Percentiles rank a stretch among this genome's conserved stretches.
phyloP scores from a whole-genome alignment of 1,140 invertebrate species.

The Sarcophaga peregrina region DNA sequence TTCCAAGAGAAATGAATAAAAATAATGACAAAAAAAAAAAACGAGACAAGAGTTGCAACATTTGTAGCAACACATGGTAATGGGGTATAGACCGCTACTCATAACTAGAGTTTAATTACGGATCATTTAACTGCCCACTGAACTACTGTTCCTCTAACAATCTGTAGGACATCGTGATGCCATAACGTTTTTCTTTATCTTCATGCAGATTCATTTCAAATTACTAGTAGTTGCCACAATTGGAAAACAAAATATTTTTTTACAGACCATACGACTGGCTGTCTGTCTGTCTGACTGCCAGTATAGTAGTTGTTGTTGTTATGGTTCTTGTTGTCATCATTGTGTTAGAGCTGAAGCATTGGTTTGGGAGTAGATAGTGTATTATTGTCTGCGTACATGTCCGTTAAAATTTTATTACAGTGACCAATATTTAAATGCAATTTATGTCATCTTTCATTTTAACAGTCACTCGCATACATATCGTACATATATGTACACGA shows the following conservation, averaged over 20 bases:
- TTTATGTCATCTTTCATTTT: constrained; percentile 38
- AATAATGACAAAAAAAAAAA: too few species aligned
- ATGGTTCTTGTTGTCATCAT: background rate
- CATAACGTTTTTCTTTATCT: background rate
- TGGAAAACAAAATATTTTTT: background rate
- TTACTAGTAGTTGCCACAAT: constrained; percentile 16
- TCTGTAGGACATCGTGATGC: background rate
- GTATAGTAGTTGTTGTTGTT: background rate
- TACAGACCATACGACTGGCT: background rate
- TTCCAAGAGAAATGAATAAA: too few species aligned
- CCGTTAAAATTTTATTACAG: constrained; percentile 36
- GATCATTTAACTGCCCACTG: too few species aligned
- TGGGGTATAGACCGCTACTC: too few species aligned
- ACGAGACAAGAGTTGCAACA: too few species aligned
- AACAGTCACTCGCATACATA: background rate
- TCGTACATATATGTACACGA: background rate
- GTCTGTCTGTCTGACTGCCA: constrained; percentile 18
- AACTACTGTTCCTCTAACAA: too few species aligned
- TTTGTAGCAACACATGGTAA: too few species aligned
- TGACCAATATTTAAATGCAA: constrained; percentile 38
- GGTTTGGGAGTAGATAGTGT: background rate
- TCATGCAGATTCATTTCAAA: background rate
- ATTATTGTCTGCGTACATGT: constrained; percentile 12
- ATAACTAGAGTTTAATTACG: too few species aligned
- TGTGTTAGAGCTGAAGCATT: background rate